Base-by-base conservation (phyloP, 2,113 vertebrate genomes). In the Petrocephalus microphthalmus region DNA sequence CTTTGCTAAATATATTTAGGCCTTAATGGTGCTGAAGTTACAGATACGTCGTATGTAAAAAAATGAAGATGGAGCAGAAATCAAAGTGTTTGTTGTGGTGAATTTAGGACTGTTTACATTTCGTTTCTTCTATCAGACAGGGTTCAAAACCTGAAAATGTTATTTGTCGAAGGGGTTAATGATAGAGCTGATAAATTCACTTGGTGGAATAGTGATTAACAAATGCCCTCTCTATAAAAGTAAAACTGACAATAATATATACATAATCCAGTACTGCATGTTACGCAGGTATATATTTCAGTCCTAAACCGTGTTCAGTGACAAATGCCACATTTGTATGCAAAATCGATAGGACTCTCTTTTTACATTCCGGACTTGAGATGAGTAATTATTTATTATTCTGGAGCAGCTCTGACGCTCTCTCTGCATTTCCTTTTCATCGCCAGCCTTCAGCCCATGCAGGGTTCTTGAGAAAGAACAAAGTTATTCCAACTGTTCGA, bases 401-500 rank as follows among this genome's bases (percentile, higher is more conserved):
- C 15, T 42, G 0, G 5, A 67, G 78, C 49, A 84, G 42, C 71
- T 86, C 13, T 71, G n/a, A 81, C 67, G 60, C 64, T 25, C 17
- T 74, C 33, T 78, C 20, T 0, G 25, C 86, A 25, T 89, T 7
- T 47, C 81, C 60, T 8, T 33, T 89, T 67, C 33, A 71, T 83
- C 49, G 53, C 42, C 42, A 56, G 45, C 20, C 37, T 13, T 84
- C 33, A n/a, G 7, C 54, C 45, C 47, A 85, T 53, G 54, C 83
- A 7, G 71, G 29, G 5, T 42, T 78, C 53, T 88, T 87, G 87
- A 89, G 85, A 89, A 85, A 84, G 87, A 89, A 84, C 78, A 10
- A 88, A 84, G n/a, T 88, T 17, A 57, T 87, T 90, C 86, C 42
- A 89, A 67, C 45, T 89, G n/a, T 56, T 88, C 53, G 20, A 49